Evolutionary conservation across 2,113 vertebrate genomes (phyloP), one percentile per base, ranked within the genome.

Genomic region (Sciurus niger): DNA sequence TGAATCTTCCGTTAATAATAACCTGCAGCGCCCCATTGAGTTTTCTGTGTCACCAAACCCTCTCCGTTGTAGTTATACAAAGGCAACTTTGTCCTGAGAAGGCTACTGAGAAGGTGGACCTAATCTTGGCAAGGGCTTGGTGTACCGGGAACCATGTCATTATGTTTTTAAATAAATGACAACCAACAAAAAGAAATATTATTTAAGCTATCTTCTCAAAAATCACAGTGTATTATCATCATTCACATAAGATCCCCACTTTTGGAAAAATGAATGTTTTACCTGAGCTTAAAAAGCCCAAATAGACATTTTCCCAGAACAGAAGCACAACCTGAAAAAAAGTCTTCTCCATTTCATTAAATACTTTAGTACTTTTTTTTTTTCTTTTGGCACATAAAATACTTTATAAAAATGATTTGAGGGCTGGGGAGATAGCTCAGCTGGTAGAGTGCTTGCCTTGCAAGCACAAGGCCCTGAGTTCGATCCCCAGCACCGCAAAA

Each of bases 41-140:
- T 96, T 98, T 96, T 96, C 98, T 97, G 82, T 98, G 98, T 98
- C 98, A 98, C 98, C 98, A 98, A 98, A 98, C 88, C 97, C 96
- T 98, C 98, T 94, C 98, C 93, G 98, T 96, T 79, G 95, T 30
- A 96, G 96, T 90, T 85, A 93, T 78, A 99, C 99, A 99, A 99
- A 98, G 98, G 97, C 97, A 93, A 98, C 98, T 99, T 99, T 99
- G 99, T 99, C 97, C 98, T 96, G 97, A 98, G 97, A 98, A 98
- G 89, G 96, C 98, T 94, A 93, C 97, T 86, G 96, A 98, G 97
- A 98, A 98, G 98, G 98, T 98, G 98, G 97, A 97, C 88, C 98
- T 98, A 96, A 98, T 98, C 97, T 98, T 98, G 98, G 98, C 98
- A 98, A 97, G 97, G 98, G 96, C 98, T 98, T 97, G 96, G 98